Conservation (phyloP, 2,113 vertebrate genomes). For the Apistogramma diplotaenia region DNA sequence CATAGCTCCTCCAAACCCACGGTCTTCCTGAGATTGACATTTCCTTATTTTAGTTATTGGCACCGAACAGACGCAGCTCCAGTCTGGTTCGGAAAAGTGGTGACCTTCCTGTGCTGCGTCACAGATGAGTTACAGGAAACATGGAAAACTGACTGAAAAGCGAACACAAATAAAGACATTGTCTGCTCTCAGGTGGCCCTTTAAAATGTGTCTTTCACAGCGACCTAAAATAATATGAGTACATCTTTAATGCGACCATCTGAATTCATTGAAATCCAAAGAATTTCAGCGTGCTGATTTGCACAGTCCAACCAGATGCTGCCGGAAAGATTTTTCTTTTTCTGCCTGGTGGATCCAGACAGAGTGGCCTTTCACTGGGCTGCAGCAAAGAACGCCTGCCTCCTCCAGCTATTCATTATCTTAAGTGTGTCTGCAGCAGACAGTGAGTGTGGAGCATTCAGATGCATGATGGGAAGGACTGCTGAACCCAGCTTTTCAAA, state of each 20-base stretch:
- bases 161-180: not conserved
- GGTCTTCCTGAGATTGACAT: constrained; percentile 7
- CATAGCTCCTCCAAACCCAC: not conserved
- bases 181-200: not conserved
- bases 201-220: not conserved
- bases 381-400: constrained; percentile 57
- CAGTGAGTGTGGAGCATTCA: constrained; percentile 33
- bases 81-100: not conserved
- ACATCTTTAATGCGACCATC: constrained; percentile 4
- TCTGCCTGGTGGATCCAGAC: constrained; percentile 50
- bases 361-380: constrained; percentile 60
- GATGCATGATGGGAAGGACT: constrained; percentile 47
- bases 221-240: not conserved
- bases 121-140: not conserved
- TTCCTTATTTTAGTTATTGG: constrained; percentile 11
- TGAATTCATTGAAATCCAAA: constrained; percentile 12
- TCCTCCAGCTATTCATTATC: constrained; percentile 72
- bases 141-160: not conserved
- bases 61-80: not conserved
- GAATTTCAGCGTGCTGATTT: not conserved
- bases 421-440: constrained; percentile 70
- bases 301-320: constrained; percentile 17
- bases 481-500: constrained; percentile 60
- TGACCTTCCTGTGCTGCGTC: constrained; percentile 3
- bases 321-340: constrained; percentile 21